Conservation (phyloP, 2,797 vertebrate species). For the Tiaroga cobitis region DNA sequence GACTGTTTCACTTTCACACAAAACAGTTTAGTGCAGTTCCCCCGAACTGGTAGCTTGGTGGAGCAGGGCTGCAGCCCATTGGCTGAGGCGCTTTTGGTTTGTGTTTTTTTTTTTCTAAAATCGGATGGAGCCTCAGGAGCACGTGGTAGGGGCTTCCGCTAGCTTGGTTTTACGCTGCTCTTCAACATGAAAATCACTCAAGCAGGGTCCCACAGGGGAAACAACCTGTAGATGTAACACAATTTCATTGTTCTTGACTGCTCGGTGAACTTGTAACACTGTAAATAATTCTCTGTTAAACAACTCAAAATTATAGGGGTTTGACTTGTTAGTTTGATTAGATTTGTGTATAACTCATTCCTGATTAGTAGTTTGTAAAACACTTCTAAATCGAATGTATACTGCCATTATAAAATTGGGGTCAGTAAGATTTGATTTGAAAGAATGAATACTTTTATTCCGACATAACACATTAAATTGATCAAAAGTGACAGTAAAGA, state of each 20-base stretch:
- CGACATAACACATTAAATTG: not conserved
- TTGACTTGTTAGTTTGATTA: no score
- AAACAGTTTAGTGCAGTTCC: slow-evolving; percentile 62
- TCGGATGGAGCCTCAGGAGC: slow-evolving; percentile 54
- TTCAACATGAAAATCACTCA: slow-evolving; percentile 47
- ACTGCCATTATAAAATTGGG: not conserved
- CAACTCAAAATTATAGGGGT: not conserved
- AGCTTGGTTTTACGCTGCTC: slow-evolving; percentile 28
- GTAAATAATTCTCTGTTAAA: not conserved
- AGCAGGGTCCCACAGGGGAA: slow-evolving; percentile 50
- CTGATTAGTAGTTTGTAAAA: not conserved
- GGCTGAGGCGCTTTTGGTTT: slow-evolving; percentile 58
- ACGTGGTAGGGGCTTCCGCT: slow-evolving; percentile 60
- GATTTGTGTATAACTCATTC: not conserved
- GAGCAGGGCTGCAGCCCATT: slow-evolving; percentile 61
- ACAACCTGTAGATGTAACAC: slow-evolving; percentile 32
- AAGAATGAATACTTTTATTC: not conserved
- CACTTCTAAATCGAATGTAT: not conserved
- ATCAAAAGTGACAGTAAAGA: not conserved
- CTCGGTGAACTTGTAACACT: not conserved
- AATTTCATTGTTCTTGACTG: slow-evolving; percentile 5
- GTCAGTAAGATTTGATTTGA: not conserved
- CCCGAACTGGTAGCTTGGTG: slow-evolving; percentile 50
- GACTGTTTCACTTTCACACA: slow-evolving; percentile 61
- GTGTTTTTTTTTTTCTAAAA: slow-evolving; percentile 61